Conservation (phyloP, 2,888 invertebrate genomes). For the Harpalus rubripes region DNA sequence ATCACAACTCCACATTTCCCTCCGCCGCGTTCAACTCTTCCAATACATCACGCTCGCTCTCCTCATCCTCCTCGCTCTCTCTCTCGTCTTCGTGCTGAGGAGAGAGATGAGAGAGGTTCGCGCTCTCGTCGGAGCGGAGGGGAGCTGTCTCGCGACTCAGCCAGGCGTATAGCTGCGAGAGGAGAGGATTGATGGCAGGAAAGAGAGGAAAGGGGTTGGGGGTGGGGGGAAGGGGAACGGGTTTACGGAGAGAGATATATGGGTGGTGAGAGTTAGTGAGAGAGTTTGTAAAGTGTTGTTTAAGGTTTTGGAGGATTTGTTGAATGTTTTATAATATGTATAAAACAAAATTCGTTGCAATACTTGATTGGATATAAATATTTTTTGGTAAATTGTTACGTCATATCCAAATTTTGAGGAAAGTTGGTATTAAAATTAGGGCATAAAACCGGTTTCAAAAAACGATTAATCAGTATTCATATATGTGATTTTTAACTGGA, state of each 20-base stretch:
- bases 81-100: constrained; percentile 77
- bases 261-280: not conserved
- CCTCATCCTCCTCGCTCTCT: constrained; percentile 76
- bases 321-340: constrained; percentile 18
- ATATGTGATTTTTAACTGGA: too few species aligned
- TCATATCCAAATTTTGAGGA: too few species aligned
- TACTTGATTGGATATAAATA: not conserved
- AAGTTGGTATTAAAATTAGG: too few species aligned
- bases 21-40: constrained; percentile 78
- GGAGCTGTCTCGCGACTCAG: not conserved
- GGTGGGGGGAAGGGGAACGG: too few species aligned
- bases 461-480: too few species aligned
- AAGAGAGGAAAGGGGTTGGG: not conserved
- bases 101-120: constrained; percentile 73
- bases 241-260: not conserved
- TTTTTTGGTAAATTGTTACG: not conserved
- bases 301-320: constrained; percentile 10
- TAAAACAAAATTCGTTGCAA: not conserved
- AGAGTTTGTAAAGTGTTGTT: not conserved
- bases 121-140: constrained; percentile 52
- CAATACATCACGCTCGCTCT: constrained; percentile 79
- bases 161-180: constrained; percentile 51
- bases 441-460: too few species aligned
- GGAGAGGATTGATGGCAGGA: not conserved
- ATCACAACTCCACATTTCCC: constrained; percentile 77